Conservation (phyloP, 1,140 invertebrate genomes). For the Lucilia sericata region DNA sequence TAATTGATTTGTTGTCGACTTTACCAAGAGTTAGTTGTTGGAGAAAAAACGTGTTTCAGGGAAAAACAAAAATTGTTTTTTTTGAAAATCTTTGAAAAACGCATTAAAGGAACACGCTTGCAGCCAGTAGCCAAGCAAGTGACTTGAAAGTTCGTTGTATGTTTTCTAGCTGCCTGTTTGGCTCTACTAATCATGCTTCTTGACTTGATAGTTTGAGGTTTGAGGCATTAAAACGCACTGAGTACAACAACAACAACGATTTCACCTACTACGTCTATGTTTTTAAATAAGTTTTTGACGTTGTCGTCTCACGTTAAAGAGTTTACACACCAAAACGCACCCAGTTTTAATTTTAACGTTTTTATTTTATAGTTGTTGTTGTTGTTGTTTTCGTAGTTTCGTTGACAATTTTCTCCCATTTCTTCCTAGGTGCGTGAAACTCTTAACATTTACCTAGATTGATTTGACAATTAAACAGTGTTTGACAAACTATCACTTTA, state of each 20-base stretch:
- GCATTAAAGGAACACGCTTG: not conserved
- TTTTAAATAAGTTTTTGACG: not conserved
- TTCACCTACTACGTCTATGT: constrained; percentile 13
- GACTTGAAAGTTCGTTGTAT: not conserved
- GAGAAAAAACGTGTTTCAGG: not conserved
- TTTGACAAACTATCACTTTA: not conserved
- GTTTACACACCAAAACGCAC: constrained; percentile 25
- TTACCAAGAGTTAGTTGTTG: not conserved
- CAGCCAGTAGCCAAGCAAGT: not conserved
- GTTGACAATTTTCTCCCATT: constrained; percentile 19
- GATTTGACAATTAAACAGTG: not conserved
- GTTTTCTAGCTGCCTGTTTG: not conserved
- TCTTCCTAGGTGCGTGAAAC: not conserved
- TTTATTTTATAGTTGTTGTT: not conserved
- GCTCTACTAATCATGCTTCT: constrained; percentile 10
- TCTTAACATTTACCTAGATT: not conserved
- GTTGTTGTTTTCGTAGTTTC: not conserved
- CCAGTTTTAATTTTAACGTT: not conserved
- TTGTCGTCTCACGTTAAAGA: not conserved
- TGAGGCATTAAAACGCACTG: not conserved
- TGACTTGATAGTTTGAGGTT: not conserved
- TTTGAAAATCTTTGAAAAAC: not conserved
- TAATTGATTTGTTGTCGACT: not conserved
- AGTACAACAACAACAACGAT: constrained; percentile 5
- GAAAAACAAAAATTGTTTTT: not conserved